A percentile compares a stretch with the other conserved stretches of the same genome.
Conservation (phyloP, 2,888 invertebrate species). For the Callosobruchus maculatus region DNA sequence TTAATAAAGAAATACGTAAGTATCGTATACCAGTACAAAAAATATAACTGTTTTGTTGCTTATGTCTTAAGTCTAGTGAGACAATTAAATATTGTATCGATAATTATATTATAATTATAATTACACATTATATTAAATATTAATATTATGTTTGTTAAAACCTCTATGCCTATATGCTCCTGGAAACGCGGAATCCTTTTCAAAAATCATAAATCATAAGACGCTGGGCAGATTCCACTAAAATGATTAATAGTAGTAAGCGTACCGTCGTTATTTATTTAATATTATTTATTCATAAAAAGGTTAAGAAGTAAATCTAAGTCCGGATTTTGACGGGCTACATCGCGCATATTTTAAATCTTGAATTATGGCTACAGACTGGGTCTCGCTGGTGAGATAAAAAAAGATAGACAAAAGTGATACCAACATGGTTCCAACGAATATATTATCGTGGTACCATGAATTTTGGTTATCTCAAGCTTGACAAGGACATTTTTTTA, state of each 20-base stretch:
- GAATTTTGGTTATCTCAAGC: background rate
- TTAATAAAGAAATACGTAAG: too few species aligned
- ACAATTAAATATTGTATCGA: too few species aligned
- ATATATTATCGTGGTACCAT: background rate
- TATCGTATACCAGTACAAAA: too few species aligned
- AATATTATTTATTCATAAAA: slow-evolving; percentile 42
- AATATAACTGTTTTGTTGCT: too few species aligned
- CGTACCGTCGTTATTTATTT: slow-evolving; percentile 37
- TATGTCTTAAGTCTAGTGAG: too few species aligned
- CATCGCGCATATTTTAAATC: slow-evolving; percentile 44
- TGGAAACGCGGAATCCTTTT: background rate
- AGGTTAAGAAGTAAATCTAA: slow-evolving; percentile 40
- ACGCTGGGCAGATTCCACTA: slow-evolving; percentile 34
- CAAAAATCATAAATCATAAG: slow-evolving; percentile 27
- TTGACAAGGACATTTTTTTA: too few species aligned
- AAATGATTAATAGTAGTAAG: slow-evolving; percentile 33
- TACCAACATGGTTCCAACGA: background rate
- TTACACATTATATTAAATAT: too few species aligned
- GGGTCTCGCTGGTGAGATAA: slow-evolving; percentile 2
- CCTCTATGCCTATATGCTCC: too few species aligned
- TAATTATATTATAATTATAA: too few species aligned
- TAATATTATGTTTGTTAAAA: too few species aligned
- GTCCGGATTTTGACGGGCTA: slow-evolving; percentile 38
- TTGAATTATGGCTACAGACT: slow-evolving; percentile 37
- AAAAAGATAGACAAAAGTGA: background rate